A percentile compares a stretch with the other conserved stretches of the same genome.
These are phyloP conservation scores for Leptopilina syphax DNA, from an alignment of 2,888 invertebrate genomes.

Conservation along the genomic window DNA sequence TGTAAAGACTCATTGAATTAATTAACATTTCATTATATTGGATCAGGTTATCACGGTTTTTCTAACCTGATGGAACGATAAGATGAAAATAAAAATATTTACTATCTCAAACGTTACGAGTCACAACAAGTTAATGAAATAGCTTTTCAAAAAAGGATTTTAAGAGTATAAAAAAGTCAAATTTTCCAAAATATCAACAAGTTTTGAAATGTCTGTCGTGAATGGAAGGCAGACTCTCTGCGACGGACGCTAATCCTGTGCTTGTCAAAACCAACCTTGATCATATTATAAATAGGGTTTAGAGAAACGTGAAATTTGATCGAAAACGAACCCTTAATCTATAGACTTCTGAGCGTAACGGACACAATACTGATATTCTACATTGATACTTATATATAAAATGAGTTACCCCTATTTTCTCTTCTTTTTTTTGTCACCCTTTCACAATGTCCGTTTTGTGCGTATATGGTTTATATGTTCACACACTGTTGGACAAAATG, in stretches of 20 bases:
- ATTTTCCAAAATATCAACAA: conserved; percentile 41
- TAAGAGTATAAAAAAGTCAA: background rate
- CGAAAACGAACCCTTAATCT: conserved; percentile 52
- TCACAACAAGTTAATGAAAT: background rate
- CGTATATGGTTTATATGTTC: conserved; percentile 42
- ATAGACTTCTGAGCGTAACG: conserved; percentile 53
- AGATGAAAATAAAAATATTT: background rate
- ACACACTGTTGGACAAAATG: conserved; percentile 40
- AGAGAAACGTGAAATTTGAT: conserved; percentile 61
- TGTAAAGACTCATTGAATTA: background rate
- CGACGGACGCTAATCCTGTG: conserved; percentile 67
- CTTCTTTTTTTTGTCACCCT: conserved; percentile 58
- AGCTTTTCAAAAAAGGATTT: background rate
- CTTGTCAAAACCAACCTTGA: conserved; percentile 70
- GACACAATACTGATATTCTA: conserved; percentile 71
- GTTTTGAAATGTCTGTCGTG: conserved; percentile 20
- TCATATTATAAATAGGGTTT: conserved; percentile 51
- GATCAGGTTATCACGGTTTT: background rate
- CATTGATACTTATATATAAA: conserved; percentile 68
- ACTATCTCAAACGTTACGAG: background rate
- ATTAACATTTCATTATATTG: background rate
- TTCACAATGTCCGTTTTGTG: conserved; percentile 45
- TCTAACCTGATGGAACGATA: too few relatives aligned
- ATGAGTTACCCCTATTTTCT: conserved; percentile 57
- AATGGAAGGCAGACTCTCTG: conserved; percentile 8